These are phyloP conservation scores for Lamellibrachia luymesi DNA, from an alignment of 1,140 invertebrate species.

Conservation along the genomic window DNA sequence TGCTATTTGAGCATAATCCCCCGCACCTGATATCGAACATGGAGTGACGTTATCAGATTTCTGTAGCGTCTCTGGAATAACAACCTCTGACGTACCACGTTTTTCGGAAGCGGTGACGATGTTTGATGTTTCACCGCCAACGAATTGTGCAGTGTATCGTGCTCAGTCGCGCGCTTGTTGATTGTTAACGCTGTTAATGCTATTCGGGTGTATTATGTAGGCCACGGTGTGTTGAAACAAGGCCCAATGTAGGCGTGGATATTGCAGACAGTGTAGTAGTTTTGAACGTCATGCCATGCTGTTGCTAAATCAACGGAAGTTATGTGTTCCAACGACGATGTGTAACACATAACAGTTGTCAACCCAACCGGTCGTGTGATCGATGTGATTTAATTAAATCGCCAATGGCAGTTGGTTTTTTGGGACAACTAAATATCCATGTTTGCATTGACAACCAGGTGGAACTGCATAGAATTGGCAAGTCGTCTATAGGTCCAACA, in stretches of 20 bases:
- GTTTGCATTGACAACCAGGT: neutral
- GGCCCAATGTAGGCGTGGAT: neutral
- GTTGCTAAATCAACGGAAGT: neutral
- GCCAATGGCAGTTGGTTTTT: neutral
- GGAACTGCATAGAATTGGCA: neutral
- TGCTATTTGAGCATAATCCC: neutral
- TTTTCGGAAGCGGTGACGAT: neutral
- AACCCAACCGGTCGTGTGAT: neutral
- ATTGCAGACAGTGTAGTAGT: neutral
- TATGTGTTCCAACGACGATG: neutral
- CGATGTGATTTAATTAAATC: neutral
- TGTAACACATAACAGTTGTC: neutral
- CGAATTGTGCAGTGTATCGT: neutral
- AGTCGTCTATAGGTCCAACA: neutral
- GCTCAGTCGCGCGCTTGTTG: neutral
- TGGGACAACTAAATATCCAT: neutral
- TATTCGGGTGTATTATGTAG: neutral
- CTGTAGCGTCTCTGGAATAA: neutral
- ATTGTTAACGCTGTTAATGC: neutral
- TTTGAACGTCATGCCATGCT: neutral
- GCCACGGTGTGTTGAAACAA: neutral
- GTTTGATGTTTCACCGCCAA: neutral
- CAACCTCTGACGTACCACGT: neutral
- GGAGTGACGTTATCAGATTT: neutral
- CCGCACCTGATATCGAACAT: neutral